These are phyloP conservation scores for Hyperoodon ampullatus DNA, from an alignment of 2,113 vertebrate genomes.

Conservation along the genomic window DNA sequence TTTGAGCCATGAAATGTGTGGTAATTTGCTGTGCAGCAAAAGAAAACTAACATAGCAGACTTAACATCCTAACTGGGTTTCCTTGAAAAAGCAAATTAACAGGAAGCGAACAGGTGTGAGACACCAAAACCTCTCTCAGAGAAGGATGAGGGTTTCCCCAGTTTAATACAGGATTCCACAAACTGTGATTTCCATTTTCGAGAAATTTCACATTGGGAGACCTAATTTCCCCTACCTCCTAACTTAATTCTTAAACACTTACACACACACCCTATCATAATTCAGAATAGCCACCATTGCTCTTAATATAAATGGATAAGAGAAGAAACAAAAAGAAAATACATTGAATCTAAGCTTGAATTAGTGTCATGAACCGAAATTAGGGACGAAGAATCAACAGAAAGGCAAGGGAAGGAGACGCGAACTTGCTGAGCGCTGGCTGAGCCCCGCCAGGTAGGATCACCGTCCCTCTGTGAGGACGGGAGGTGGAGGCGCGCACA, in stretches of 20 bases:
- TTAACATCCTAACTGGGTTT: not conserved
- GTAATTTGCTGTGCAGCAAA: not conserved
- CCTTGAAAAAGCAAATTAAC: not conserved
- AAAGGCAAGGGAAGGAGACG: not conserved
- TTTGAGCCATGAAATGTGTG: not conserved
- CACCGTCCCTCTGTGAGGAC: accelerated
- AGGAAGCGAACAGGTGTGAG: not conserved
- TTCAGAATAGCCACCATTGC: not conserved
- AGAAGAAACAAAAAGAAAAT: not conserved
- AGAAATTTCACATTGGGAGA: not conserved
- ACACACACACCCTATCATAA: not conserved
- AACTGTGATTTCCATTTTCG: not conserved
- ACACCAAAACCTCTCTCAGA: not conserved
- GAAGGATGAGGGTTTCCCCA: not conserved
- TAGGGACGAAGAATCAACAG: not conserved
- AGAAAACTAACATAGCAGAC: not conserved
- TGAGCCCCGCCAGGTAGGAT: accelerated
- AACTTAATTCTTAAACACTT: not conserved
- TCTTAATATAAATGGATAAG: not conserved
- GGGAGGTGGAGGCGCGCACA: not conserved
- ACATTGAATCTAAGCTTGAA: not conserved
- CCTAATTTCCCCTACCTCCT: not conserved
- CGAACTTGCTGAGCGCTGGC: not conserved
- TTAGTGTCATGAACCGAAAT: not conserved
- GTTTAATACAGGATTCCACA: constrained; percentile 9